phyloP scores from a whole-genome alignment of 30 jellyfish, hydroid and myxozoan genomes.

The Cassiopea xamachana region DNA sequence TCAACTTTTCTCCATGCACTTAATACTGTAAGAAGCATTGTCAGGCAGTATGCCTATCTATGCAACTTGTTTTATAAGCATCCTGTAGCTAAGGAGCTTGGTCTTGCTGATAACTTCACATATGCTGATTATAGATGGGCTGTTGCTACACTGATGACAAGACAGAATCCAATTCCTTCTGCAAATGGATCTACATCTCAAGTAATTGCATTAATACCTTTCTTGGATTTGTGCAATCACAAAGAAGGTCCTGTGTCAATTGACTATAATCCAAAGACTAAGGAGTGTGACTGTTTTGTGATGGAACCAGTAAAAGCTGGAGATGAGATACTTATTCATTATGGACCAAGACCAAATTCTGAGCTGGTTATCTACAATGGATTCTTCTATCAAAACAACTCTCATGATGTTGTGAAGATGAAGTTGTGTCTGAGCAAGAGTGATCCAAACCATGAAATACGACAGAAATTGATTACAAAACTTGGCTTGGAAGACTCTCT shows the following conservation, averaged over 20 bases:
- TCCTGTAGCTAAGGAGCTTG: conserved; percentile 47
- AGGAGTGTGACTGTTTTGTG: conserved; percentile 47
- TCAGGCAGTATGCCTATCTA: conserved; percentile 74
- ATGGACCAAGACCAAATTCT: conserved; percentile 75
- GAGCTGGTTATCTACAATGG: conserved; percentile 71
- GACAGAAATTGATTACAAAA: conserved; percentile 11
- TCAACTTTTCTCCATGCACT: conserved; percentile 45
- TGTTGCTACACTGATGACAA: conserved; percentile 73
- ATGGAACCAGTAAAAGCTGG: conserved; percentile 12
- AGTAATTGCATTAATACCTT: conserved; percentile 66
- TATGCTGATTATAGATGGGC: conserved; percentile 77
- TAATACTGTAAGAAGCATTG: conserved; percentile 61
- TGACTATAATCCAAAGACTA: conserved; percentile 37
- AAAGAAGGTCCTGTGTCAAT: conserved; percentile 46
- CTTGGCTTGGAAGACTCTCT: conserved; percentile 39
- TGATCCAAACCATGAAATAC: conserved; percentile 19
- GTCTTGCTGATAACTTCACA: conserved; percentile 44
- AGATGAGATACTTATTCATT: conserved; percentile 43
- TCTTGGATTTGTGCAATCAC: conserved; percentile 76
- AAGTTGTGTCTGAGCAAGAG: conserved; percentile 39
- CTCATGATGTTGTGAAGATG: conserved; percentile 43
- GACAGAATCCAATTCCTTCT: conserved; percentile 71
- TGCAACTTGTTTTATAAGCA: conserved; percentile 51
- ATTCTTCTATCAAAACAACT: conserved; percentile 54
- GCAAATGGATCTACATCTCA: conserved; percentile 7